Percentiles rank a stretch among this genome's conserved stretches.
Conservation (phyloP, 2,888 invertebrate species). For the Sphecodes monilicornis region DNA sequence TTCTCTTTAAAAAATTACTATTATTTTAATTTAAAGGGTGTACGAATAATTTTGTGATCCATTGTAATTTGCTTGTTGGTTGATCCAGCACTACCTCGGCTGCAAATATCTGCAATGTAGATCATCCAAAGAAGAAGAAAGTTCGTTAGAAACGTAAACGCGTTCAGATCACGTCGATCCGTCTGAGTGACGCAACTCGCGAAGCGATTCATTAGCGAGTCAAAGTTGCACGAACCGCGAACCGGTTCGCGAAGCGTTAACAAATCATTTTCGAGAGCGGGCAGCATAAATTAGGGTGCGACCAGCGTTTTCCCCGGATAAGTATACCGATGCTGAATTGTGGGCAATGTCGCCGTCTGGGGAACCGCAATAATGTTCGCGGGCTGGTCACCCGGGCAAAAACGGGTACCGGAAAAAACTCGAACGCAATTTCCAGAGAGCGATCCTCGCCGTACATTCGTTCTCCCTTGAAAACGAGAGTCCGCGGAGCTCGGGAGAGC, state of each 20-base stretch:
- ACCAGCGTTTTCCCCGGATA: background rate
- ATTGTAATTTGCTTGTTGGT: too few species aligned
- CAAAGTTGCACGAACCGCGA: constrained; percentile 33
- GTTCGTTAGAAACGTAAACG: background rate
- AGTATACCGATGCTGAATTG: background rate
- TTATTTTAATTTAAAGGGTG: too few species aligned
- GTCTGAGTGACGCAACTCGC: constrained; percentile 1
- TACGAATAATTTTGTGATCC: too few species aligned
- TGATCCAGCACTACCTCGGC: too few species aligned
- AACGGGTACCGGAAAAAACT: background rate
- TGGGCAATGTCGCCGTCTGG: background rate
- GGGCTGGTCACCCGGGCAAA: background rate
- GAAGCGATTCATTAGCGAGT: constrained; percentile 45
- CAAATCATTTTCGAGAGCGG: constrained; percentile 51
- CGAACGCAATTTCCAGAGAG: constrained; percentile 2
- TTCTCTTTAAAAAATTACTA: too few species aligned
- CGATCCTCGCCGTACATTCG: constrained; percentile 1
- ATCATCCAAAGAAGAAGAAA: background rate
- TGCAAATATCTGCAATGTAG: background rate
- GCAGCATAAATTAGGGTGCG: constrained; percentile 33
- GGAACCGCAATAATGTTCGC: constrained; percentile 4
- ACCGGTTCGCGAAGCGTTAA: constrained; percentile 57
- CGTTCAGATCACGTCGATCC: constrained; percentile 8
- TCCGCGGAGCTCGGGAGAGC: background rate
- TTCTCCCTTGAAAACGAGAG: constrained; percentile 5